Conservation (phyloP, 2,888 invertebrate genomes). For the Gymnocheta viridis region DNA sequence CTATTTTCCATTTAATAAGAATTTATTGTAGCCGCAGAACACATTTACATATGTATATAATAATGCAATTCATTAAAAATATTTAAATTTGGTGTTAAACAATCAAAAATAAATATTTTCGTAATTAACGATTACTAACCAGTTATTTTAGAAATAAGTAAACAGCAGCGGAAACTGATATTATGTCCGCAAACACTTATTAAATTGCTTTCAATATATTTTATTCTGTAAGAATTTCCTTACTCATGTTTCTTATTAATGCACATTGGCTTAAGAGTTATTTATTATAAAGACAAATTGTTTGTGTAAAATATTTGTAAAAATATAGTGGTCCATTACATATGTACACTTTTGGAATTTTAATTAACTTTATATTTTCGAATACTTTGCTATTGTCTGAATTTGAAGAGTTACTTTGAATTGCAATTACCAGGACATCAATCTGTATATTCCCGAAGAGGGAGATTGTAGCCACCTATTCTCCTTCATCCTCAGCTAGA, state of each 20-base stretch:
- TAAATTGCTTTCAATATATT: not conserved
- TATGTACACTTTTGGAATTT: no score
- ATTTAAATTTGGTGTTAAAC: not conserved
- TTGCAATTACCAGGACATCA: no score
- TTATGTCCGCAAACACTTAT: not conserved
- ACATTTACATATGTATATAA: not conserved
- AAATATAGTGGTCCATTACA: no score
- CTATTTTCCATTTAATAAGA: not conserved
- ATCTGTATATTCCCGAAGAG: no score
- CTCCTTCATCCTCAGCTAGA: no score
- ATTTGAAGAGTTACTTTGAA: no score
- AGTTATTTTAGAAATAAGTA: not conserved
- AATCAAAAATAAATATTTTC: not conserved
- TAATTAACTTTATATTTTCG: no score
- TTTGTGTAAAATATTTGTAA: constrained; percentile 44
- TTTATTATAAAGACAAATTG: constrained; percentile 14
- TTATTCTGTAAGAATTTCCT: not conserved
- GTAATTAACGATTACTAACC: not conserved
- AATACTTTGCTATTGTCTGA: no score
- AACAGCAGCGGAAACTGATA: not conserved
- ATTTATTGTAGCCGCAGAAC: not conserved
- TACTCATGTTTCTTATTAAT: not conserved
- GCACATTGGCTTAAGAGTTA: constrained; percentile 2
- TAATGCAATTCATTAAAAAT: not conserved
- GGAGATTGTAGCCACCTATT: no score